Conservation (phyloP, 2,888 invertebrate species). For the Drosophila limbata region DNA sequence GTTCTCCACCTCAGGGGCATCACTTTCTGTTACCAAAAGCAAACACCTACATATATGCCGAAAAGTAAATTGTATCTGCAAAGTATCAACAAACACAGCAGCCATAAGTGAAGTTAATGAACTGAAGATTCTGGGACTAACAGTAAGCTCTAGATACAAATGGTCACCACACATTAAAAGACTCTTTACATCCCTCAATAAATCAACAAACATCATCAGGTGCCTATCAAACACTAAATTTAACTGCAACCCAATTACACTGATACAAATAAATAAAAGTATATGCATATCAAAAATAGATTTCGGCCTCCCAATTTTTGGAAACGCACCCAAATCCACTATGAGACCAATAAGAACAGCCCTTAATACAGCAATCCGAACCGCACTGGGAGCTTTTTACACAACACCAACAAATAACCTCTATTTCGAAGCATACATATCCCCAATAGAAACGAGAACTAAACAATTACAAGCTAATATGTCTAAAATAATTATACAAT, state of each 20-base stretch:
- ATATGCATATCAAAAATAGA: not conserved
- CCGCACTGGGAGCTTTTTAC: not conserved
- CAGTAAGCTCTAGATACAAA: no score
- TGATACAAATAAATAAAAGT: not conserved
- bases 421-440: not conserved
- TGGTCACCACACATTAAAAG: no score
- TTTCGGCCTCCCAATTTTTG: not conserved
- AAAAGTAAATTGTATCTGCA: not conserved
- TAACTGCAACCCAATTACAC: not conserved
- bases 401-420: not conserved
- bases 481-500: not conserved
- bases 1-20: not conserved
- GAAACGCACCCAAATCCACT: not conserved
- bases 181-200: no score
- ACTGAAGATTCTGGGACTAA: no score
- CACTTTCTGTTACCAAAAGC: not conserved
- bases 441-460: not conserved
- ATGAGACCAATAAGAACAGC: not conserved
- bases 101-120: not conserved
- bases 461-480: not conserved
- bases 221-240: not conserved
- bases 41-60: conserved; percentile 1
- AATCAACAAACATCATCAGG: no score
- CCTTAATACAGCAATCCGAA: not conserved
- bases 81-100: not conserved